A percentile compares a stretch with the other conserved stretches of the same genome.
phyloP scores from a whole-genome alignment of 2,797 vertebrate species.

The Amniataba percoides region DNA sequence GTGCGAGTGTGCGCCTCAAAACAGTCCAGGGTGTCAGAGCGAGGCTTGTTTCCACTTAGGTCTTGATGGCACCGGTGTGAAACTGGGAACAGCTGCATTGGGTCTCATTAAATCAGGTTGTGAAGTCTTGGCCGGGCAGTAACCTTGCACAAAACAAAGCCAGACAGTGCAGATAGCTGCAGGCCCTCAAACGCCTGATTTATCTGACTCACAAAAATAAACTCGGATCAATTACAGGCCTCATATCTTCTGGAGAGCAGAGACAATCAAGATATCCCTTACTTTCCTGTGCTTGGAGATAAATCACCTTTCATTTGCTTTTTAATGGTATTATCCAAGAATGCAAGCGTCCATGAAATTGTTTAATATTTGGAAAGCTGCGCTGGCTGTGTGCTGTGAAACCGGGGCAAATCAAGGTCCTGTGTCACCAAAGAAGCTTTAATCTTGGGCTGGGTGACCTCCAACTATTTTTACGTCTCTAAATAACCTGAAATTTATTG shows the following conservation, averaged over 20 bases:
- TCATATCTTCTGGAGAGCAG: constrained; percentile 44
- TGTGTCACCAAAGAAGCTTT: constrained; percentile 2
- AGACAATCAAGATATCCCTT: constrained; percentile 32
- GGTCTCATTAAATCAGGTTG: constrained; percentile 75
- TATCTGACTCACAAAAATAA: constrained; percentile 61
- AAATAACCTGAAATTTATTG: neutral
- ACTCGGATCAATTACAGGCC: constrained; percentile 50
- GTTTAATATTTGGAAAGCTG: constrained; percentile 26
- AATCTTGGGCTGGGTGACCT: neutral
- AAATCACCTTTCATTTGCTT: constrained; percentile 34
- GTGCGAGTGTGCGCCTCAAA: constrained; percentile 12
- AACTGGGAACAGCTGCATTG: constrained; percentile 72
- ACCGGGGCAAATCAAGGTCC: neutral
- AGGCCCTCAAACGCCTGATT: constrained; percentile 53
- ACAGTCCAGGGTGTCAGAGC: constrained; percentile 33
- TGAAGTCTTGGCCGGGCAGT: constrained; percentile 63
- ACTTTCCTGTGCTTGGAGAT: constrained; percentile 39
- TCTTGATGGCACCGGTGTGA: constrained; percentile 64
- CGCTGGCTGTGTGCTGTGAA: constrained; percentile 4
- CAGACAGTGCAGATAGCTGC: constrained; percentile 52
- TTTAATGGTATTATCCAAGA: constrained; percentile 40
- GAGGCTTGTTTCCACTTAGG: constrained; percentile 54
- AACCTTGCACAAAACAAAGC: constrained; percentile 68
- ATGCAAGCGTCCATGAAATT: constrained; percentile 23
- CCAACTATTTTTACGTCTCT: neutral